phyloP scores from a whole-genome alignment of 2,797 vertebrate species.

The Helarctos malayanus region DNA sequence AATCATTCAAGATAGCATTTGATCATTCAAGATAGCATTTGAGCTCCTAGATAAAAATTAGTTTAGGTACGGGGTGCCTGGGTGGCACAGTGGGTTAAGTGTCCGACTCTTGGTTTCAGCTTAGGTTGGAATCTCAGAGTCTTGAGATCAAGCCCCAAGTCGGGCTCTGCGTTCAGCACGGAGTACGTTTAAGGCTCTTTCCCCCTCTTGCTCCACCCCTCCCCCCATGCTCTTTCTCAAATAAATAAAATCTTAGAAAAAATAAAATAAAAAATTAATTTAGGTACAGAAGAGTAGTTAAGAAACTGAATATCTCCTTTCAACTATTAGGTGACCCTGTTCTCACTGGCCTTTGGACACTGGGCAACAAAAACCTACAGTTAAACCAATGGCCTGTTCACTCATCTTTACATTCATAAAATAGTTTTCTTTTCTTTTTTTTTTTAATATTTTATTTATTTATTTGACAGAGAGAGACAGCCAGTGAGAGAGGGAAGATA shows the following conservation, averaged over 20 bases:
- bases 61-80: not conserved
- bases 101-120: not conserved
- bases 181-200: not conserved
- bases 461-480: too few relatives aligned
- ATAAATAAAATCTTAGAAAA: not conserved
- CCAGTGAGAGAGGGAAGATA: too few relatives aligned
- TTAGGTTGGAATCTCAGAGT: not conserved
- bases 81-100: not conserved
- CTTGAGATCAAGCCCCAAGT: not conserved
- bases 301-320: not conserved
- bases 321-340: not conserved
- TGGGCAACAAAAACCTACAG: not conserved
- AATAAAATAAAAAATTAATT: not conserved
- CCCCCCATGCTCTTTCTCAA: not conserved
- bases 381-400: not conserved
- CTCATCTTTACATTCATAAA: not conserved
- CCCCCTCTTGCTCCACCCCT: not conserved
- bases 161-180: not conserved
- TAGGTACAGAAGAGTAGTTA: not conserved
- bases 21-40: not conserved
- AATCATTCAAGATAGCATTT: not conserved
- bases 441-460: too few relatives aligned
- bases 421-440: not conserved
- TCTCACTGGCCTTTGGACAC: not conserved
- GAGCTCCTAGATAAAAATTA: not conserved